Conservation (phyloP, 2,888 invertebrate genomes). For the Caenorhabditis sp. region DNA sequence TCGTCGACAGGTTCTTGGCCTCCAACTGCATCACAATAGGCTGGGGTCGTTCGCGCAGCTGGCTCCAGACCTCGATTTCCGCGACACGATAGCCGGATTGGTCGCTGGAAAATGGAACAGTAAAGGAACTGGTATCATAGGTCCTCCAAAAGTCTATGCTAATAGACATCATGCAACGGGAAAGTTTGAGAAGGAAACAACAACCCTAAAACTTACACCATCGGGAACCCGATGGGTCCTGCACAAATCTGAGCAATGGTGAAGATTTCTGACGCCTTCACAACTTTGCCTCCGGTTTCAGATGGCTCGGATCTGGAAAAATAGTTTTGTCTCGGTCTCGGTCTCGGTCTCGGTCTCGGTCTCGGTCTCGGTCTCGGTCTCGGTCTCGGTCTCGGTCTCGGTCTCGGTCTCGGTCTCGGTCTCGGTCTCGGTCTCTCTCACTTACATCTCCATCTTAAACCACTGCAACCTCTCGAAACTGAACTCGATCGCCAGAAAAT, state of each 20-base stretch:
- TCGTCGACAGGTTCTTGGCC: conserved; percentile 73
- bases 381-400: no score
- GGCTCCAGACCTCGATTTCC: conserved; percentile 71
- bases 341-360: no score
- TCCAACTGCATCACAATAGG: conserved; percentile 75
- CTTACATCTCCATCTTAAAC: conserved; percentile 55
- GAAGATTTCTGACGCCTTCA: conserved; percentile 46
- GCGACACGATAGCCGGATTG: conserved; percentile 39
- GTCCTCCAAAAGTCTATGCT: no score
- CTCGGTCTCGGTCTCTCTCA: no score
- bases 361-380: no score
- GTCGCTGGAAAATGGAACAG: conserved; percentile 51
- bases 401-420: no score
- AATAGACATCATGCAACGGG: no score
- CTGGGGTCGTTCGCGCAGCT: conserved; percentile 73
- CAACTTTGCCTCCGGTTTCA: conserved; percentile 26
- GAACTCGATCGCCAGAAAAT: conserved; percentile 57
- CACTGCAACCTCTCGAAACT: conserved; percentile 59
- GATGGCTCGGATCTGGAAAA: conserved; percentile 49
- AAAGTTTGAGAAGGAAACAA: no score
- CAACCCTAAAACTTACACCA: conserved; percentile 46
- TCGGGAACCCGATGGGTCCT: conserved; percentile 17
- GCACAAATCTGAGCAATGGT: conserved; percentile 51
- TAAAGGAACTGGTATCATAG: no score
- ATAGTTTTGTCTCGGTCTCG: no score